Evolutionary conservation across 2,888 invertebrate species (phyloP).

Genomic region (Pachymerium ferrugineum): DNA sequence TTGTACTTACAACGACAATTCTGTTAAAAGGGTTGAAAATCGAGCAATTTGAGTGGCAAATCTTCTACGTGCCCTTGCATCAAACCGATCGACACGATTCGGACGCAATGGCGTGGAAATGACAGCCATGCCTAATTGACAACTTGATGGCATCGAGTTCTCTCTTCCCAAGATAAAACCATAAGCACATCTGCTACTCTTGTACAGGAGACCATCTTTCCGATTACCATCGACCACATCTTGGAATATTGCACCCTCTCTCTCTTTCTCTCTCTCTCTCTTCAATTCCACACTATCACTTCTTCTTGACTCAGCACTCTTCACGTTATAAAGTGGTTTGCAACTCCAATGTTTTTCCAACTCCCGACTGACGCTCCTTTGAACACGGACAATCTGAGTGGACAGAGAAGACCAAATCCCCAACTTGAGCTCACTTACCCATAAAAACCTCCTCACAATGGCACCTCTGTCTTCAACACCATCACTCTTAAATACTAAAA

Average conservation of each 20-base stretch:
- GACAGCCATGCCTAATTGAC: background rate
- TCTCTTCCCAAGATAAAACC: background rate
- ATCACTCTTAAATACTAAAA: background rate
- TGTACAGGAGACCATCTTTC: background rate
- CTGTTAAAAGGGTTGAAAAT: background rate
- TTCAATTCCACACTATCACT: background rate
- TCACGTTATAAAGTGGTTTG: background rate
- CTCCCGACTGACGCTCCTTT: background rate
- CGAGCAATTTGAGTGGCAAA: background rate
- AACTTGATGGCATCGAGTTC: background rate
- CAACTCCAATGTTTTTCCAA: background rate
- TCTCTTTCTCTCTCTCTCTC: too few relatives aligned
- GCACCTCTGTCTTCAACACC: background rate
- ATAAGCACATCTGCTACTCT: background rate
- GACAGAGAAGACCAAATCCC: too few relatives aligned
- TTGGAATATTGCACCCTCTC: background rate
- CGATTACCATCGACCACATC: background rate
- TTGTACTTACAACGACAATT: too few relatives aligned
- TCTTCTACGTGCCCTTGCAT: background rate
- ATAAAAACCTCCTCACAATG: too few relatives aligned
- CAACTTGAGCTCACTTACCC: too few relatives aligned
- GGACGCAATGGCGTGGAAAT: background rate
- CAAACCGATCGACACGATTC: background rate
- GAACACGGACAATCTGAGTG: background rate
- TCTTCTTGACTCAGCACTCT: background rate